A percentile compares a stretch with the other conserved stretches of the same genome.
Evolutionary conservation across 1,140 invertebrate genomes (phyloP).

Genomic region (Cardiocondyla obscurior): DNA sequence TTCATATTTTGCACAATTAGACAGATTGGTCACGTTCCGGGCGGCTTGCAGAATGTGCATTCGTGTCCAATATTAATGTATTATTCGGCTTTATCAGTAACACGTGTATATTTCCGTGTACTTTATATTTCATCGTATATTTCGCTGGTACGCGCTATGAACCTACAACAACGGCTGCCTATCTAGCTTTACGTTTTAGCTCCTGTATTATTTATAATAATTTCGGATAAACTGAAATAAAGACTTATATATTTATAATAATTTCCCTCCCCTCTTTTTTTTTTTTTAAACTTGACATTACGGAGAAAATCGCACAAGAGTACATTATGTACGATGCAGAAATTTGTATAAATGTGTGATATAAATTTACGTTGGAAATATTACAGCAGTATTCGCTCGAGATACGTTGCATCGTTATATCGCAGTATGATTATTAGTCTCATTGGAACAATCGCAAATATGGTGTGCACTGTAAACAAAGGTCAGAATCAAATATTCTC

Average conservation of each 20-base stretch:
- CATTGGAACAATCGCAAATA: constrained; percentile 51
- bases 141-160: background rate
- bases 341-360: background rate
- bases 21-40: constrained; percentile 42
- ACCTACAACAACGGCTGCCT: background rate
- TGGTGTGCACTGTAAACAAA: constrained; percentile 43
- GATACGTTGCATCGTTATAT: constrained; percentile 33
- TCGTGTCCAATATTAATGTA: constrained; percentile 11
- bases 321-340: background rate
- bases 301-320: background rate
- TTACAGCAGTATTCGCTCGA: background rate
- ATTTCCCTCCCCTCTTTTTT: too few species aligned
- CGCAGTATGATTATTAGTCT: constrained; percentile 48
- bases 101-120: background rate
- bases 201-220: background rate
- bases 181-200: background rate
- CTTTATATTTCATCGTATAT: background rate
- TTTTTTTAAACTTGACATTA: background rate
- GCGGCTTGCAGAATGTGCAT: background rate
- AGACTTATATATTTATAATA: too few species aligned
- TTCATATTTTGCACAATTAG: constrained; percentile 50
- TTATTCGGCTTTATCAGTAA: constrained; percentile 14
- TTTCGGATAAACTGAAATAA: too few species aligned
- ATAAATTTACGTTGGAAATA: constrained; percentile 33
- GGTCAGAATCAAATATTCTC: constrained; percentile 56